phyloP scores from a whole-genome alignment of 2,797 vertebrate species.

The Ambastaia sidthimunki region DNA sequence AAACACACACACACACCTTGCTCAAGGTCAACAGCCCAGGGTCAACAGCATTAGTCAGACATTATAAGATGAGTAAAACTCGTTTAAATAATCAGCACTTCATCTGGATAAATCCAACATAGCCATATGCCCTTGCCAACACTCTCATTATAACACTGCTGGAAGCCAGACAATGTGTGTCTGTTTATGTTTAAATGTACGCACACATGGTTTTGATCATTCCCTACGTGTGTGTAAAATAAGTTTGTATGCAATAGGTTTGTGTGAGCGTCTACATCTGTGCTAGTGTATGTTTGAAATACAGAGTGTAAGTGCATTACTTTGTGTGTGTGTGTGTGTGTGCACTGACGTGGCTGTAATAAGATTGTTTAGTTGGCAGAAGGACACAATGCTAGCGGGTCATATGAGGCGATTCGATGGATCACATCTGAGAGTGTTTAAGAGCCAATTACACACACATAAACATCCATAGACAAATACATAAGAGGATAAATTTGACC shows the following conservation, averaged over 20 bases:
- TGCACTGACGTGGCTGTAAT: constrained; percentile 55
- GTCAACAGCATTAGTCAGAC: constrained; percentile 54
- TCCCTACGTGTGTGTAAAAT: constrained; percentile 40
- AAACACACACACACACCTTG: constrained; percentile 27
- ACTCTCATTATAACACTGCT: constrained; percentile 65
- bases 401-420: constrained; percentile 45
- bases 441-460: constrained; percentile 48
- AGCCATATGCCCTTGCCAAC: constrained; percentile 47
- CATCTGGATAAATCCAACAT: constrained; percentile 53
- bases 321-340: constrained; percentile 6
- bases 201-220: background rate
- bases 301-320: background rate
- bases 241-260: background rate
- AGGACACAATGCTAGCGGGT: constrained; percentile 50
- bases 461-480: constrained; percentile 10
- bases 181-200: background rate
- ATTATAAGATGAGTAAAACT: constrained; percentile 56
- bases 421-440: constrained; percentile 51
- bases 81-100: constrained; percentile 59
- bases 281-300: constrained; percentile 5
- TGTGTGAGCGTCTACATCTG: constrained; percentile 16
- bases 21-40: constrained; percentile 38
- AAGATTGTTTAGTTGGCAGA: constrained; percentile 57
- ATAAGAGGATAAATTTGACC: background rate
- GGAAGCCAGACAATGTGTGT: constrained; percentile 41